These are phyloP conservation scores for Gorsachius magnificus DNA, from an alignment of 2,797 vertebrate genomes.

Conservation along the genomic window DNA sequence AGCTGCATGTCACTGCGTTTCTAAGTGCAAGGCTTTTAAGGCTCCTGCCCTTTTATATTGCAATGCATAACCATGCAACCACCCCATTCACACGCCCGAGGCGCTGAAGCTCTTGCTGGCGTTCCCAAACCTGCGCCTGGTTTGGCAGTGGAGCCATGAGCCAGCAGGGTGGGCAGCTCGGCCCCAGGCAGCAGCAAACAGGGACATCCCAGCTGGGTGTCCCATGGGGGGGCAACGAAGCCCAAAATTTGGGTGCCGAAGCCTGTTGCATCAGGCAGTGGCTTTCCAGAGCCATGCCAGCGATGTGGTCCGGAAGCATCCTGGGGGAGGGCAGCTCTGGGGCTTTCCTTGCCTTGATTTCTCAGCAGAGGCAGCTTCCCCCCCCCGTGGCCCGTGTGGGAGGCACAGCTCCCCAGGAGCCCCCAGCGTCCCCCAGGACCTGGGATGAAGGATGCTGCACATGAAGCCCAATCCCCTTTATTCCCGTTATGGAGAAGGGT, in stretches of 20 bases:
- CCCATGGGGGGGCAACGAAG: neutral
- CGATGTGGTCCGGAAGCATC: fast-evolving
- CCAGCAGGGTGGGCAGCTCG: neutral
- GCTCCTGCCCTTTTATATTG: neutral
- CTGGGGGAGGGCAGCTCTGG: fast-evolving
- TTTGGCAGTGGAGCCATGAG: fast-evolving
- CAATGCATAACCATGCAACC: fast-evolving
- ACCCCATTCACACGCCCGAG: fast-evolving
- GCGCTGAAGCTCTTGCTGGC: neutral
- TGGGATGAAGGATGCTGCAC: neutral
- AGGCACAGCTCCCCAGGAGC: neutral
- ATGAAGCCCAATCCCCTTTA: neutral
- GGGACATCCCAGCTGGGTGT: neutral
- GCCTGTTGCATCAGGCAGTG: neutral
- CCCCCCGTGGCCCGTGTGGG: neutral
- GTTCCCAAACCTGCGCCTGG: neutral
- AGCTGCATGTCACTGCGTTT: neutral
- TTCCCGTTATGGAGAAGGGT: neutral
- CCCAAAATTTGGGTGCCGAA: neutral
- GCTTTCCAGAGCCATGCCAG: neutral
- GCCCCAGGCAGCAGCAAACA: neutral
- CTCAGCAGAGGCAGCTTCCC: neutral
- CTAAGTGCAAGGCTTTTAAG: neutral
- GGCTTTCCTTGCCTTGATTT: neutral
- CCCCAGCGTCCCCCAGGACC: neutral